Base-by-base conservation (phyloP, 2,113 vertebrate genomes). In the Vulpes vulpes region DNA sequence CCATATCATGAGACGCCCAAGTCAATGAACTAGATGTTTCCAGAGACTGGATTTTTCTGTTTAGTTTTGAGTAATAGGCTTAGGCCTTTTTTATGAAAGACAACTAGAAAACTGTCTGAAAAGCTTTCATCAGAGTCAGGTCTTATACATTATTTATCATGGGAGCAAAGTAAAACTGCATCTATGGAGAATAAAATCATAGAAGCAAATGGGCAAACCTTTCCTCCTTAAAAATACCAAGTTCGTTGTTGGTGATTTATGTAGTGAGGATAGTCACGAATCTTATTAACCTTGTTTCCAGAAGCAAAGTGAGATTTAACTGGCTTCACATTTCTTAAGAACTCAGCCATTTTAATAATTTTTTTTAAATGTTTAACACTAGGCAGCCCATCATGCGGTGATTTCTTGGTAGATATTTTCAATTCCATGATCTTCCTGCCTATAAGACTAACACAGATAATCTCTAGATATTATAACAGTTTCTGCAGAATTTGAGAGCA, bases 401-500 rank as follows among this genome's bases (percentile, higher is more conserved):
- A 92, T 49, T 83, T 27, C 15, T 87, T 69, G 81, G 38, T 20
- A 59, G 25, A 76, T 64, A 87, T 89, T 92, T 87, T 60, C 49
- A 60, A 69, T 2, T 7, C 8, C 22, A 27, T 86, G 87, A 60
- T 49, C 79, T 90, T 96, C 12, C 19, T 59, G 8, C 27, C 10
- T 19, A 89, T 81, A 25, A 22, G 5, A 57, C 43, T 15, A 65
- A 76, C 38, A 10, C 19, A 79, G 6, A 27, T 55, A 38, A 83
- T 74, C 2, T 94, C 35, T 84, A 96, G 30, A 64, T 53, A 22
- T 84, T 89, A 59, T 17, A 87, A 81, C 87, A 23, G 1, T 80
- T 96, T 62, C 51, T 97, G 6, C 80, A 94, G 12, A 95, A 92
- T 43, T 57, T 91, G 14, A 9, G 32, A 84, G 51, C 53, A 87